Percentiles rank a stretch among this genome's conserved stretches.
phyloP scores from a whole-genome alignment of 2,113 vertebrate genomes.

The Dascyllus trimaculatus region DNA sequence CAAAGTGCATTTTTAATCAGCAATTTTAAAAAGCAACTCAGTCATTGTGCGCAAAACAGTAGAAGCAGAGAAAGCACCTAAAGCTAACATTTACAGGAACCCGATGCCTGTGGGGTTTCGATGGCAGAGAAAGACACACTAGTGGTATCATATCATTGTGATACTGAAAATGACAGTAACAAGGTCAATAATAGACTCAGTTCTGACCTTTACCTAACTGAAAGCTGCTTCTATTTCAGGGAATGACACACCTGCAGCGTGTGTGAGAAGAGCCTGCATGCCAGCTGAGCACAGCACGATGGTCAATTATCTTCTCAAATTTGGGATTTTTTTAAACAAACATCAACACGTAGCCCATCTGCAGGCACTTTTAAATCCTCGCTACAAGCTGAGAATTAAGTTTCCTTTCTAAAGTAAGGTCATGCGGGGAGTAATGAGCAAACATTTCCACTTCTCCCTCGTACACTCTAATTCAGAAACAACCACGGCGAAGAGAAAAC shows the following conservation, averaged over 20 bases:
- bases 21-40: slow-evolving; percentile 31
- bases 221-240: slow-evolving; percentile 40
- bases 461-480: slow-evolving; percentile 5
- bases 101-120: slow-evolving; percentile 63
- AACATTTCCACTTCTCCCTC: slow-evolving; percentile 56
- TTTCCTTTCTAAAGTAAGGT: slow-evolving; percentile 55
- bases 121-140: slow-evolving; percentile 60
- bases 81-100: slow-evolving; percentile 80
- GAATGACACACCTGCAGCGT: slow-evolving; percentile 30
- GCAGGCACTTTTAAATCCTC: neutral
- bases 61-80: slow-evolving; percentile 70
- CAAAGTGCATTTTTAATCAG: slow-evolving; percentile 18
- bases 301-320: slow-evolving; percentile 8
- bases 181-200: slow-evolving; percentile 55
- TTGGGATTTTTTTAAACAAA: neutral
- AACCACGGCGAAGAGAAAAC: slow-evolving; percentile 32
- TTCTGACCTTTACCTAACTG: slow-evolving; percentile 52
- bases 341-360: slow-evolving; percentile 1
- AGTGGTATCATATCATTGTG: slow-evolving; percentile 76
- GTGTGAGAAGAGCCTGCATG: neutral
- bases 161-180: slow-evolving; percentile 75
- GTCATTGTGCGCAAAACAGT: slow-evolving; percentile 52
- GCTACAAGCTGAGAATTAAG: neutral
- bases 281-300: slow-evolving; percentile 1
- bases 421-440: slow-evolving; percentile 42